phyloP scores from a whole-genome alignment of 2,888 invertebrate species.

The Chesias legatella region DNA sequence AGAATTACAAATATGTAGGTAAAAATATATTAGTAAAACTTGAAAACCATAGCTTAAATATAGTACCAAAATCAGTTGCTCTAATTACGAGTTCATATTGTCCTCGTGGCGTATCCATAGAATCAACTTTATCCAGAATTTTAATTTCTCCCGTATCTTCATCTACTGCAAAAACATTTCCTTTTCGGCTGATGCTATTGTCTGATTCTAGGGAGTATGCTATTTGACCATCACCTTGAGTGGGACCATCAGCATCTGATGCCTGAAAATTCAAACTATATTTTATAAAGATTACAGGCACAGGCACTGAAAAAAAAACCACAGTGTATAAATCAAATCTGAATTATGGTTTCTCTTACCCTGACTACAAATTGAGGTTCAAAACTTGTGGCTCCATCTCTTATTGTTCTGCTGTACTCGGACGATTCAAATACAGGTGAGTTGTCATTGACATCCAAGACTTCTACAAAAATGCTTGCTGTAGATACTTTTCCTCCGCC shows the following conservation, averaged over 20 bases:
- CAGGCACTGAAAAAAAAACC: too few relatives aligned
- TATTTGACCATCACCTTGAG: slow-evolving; percentile 85
- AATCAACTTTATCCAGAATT: slow-evolving; percentile 82
- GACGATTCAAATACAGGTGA: slow-evolving; percentile 84
- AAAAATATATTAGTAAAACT: neutral
- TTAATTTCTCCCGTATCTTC: slow-evolving; percentile 85
- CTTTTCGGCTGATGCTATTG: slow-evolving; percentile 83
- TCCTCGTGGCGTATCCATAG: slow-evolving; percentile 87
- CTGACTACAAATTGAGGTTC: slow-evolving; percentile 89
- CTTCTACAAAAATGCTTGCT: slow-evolving; percentile 85
- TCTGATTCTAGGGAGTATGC: slow-evolving; percentile 84
- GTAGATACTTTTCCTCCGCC: slow-evolving; percentile 88
- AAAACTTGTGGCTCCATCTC: slow-evolving; percentile 87
- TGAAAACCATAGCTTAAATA: neutral
- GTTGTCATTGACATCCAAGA: slow-evolving; percentile 89
- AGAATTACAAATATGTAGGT: too few relatives aligned
- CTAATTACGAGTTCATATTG: slow-evolving; percentile 85
- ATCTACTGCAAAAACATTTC: slow-evolving; percentile 83
- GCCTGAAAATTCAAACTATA: slow-evolving; percentile 76
- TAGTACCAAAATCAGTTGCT: slow-evolving; percentile 85
- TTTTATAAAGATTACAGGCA: too few relatives aligned
- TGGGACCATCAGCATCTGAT: slow-evolving; percentile 86
- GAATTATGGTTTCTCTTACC: slow-evolving; percentile 56
- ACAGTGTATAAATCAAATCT: neutral
- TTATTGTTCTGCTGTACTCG: slow-evolving; percentile 87